Percentiles rank a stretch among this genome's conserved stretches.
Conservation (phyloP, 2,113 vertebrate species). For the Pseudopipra pipra region DNA sequence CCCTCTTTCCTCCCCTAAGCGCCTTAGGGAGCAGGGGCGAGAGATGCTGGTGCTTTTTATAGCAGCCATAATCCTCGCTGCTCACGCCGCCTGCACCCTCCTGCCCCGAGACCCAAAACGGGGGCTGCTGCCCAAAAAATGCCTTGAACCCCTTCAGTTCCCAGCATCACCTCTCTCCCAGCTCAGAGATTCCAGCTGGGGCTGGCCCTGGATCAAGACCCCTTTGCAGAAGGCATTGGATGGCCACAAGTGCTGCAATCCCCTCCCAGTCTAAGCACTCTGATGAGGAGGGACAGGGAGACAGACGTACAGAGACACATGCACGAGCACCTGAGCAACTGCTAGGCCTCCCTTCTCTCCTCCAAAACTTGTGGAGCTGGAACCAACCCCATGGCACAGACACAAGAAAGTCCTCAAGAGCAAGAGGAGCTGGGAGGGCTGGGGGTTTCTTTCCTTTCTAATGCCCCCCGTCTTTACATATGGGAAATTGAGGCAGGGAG, state of each 20-base stretch:
- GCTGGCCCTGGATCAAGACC: background rate
- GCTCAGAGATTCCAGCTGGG: background rate
- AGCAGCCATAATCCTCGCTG: constrained; percentile 18
- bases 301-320: rapidly evolving
- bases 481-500: background rate
- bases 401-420: background rate
- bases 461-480: background rate
- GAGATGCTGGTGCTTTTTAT: constrained; percentile 46
- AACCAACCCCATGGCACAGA: background rate
- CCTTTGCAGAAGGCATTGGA: background rate
- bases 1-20: constrained; percentile 47
- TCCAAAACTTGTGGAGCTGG: background rate
- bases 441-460: background rate
- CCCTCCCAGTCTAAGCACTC: background rate
- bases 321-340: background rate
- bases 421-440: background rate
- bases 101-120: rapidly evolving
- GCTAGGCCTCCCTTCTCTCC: background rate
- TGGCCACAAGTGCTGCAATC: background rate
- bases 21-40: background rate
- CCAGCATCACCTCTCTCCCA: background rate
- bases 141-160: rapidly evolving
- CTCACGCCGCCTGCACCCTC: background rate
- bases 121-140: background rate
- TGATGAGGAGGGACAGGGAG: background rate